Base-by-base conservation (phyloP, 2,113 vertebrate genomes). In the Atherinomorus stipes region DNA sequence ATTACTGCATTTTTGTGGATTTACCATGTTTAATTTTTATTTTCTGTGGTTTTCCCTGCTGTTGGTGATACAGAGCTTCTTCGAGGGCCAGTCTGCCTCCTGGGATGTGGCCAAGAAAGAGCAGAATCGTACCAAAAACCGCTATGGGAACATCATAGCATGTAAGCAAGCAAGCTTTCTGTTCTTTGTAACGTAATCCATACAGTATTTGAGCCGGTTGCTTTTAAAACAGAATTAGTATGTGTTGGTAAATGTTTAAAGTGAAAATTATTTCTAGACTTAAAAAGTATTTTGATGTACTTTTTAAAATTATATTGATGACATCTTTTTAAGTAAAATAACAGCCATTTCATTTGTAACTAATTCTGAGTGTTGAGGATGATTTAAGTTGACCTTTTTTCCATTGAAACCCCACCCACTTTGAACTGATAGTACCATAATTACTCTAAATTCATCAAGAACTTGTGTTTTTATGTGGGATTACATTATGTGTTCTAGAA, bases 81-180 rank as follows among this genome's bases (percentile, higher is more conserved):
- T 99, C 90, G 98, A 99, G 94, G 98, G 98, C 77, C 98, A 99
- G 88, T 99, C 98, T 81, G 98, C 98, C 88, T 97, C 98, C 84
- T 99, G 98, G 98, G 98, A 99, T 86, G 96, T 99, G 83, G 98
- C 98, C 90, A 99, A 99, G 93, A 99, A 99, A 92, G 98, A 99
- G 87, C 96, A 98, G 94, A 99, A 99, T 84, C 95, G 98, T 90
- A 96, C 98, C 89, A 99, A 99, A 95, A 99, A 99, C 88, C 96
- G 98, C 91, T 99, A 99, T 70, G 98, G 98, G 83, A 99, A 99
- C 93, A 99, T 99, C 85, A 99, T 99, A 88, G 98, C 98, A 91
- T 99, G 98, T 99, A 95, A 91, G 89, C 15, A 22, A 50, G 4
- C 8, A 13, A 34, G 4, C 11, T 56, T 52, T 21, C 13, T 37